Base-by-base conservation (phyloP, 35 echinoderm and acorn worm species). In the Strongylocentrotus purpuratus region DNA sequence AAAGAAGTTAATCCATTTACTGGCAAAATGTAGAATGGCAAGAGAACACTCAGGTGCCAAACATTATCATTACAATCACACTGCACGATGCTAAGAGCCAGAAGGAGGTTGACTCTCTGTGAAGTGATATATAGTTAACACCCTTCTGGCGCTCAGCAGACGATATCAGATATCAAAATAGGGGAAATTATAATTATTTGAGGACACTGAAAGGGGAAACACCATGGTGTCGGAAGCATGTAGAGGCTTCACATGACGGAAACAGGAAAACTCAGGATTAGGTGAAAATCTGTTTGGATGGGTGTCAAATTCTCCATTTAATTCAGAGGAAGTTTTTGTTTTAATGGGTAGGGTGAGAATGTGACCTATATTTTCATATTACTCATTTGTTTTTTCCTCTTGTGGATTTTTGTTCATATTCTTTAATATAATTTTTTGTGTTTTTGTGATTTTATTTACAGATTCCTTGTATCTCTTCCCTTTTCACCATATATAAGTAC, bases 251-350 rank as follows among this genome's bases (percentile, higher is more conserved):
- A 28, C 28, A n/a, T 78, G 65, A 78, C 65, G 65, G 65, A 78
- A 78, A 78, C 65, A 78, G 65, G 65, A 78, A 78, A 78, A 78
- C 65, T 78, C 18, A 78, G 65, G 65, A 78, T 78, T 78, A 28
- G 65, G 65, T 78, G 65, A 78, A 78, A 78, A 78, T 78, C 65
- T 78, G 65, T 78, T 78, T 78, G 65, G 65, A 78, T 78, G 65
- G 18, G 65, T 78, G 65, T 78, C 65, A 78, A 31, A 78, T 78
- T 78, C 65, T n/a, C 28, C 65, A 78, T 22, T 78, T 5, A 28
- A 78, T 22, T 78, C 20, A 78, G 22, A 78, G 65, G 65, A 78
- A 78, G 28, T 78, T 78, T 28, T 78, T n/a, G 22, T 78, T 78
- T 78, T 78, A 7, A 78, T 78, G 65, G 22, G 65, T 78, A 78